phyloP scores from a whole-genome alignment of 2,113 vertebrate species.

The Typhlomys cinereus region DNA sequence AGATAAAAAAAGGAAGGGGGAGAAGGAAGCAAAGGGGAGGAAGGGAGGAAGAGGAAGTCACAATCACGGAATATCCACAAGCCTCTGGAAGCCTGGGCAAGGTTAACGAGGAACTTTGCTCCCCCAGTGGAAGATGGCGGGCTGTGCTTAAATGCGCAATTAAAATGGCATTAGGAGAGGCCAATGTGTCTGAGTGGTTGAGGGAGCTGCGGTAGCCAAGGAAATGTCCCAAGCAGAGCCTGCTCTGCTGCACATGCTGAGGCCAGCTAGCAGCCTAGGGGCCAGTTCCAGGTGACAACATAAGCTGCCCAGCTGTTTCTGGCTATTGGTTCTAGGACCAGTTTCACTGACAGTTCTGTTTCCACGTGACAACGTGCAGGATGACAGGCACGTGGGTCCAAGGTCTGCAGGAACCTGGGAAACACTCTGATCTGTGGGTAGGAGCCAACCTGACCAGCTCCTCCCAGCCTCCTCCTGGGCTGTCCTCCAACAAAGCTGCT shows the following conservation, averaged over 20 bases:
- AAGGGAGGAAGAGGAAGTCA: background rate
- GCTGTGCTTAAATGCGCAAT: conserved; percentile 30
- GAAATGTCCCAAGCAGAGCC: background rate
- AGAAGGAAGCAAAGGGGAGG: background rate
- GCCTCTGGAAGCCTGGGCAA: background rate
- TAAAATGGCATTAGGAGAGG: conserved; percentile 46
- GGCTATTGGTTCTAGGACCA: background rate
- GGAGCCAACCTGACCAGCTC: background rate
- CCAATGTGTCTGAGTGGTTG: background rate
- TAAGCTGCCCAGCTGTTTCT: background rate
- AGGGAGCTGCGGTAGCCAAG: fast-evolving
- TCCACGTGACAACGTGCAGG: background rate
- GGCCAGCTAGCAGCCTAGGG: background rate
- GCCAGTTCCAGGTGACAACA: too few relatives aligned
- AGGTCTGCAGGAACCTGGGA: fast-evolving
- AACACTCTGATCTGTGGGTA: background rate
- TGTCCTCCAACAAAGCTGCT: background rate
- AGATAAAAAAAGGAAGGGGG: background rate
- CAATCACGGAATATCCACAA: background rate
- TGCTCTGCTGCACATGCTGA: background rate
- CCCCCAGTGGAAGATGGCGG: background rate
- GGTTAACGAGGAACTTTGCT: conserved; percentile 47
- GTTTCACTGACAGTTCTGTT: background rate
- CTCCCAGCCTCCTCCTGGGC: background rate
- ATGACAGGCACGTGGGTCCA: background rate